phyloP scores from a whole-genome alignment of 2,797 vertebrate genomes.

The Bufotes viridis region DNA sequence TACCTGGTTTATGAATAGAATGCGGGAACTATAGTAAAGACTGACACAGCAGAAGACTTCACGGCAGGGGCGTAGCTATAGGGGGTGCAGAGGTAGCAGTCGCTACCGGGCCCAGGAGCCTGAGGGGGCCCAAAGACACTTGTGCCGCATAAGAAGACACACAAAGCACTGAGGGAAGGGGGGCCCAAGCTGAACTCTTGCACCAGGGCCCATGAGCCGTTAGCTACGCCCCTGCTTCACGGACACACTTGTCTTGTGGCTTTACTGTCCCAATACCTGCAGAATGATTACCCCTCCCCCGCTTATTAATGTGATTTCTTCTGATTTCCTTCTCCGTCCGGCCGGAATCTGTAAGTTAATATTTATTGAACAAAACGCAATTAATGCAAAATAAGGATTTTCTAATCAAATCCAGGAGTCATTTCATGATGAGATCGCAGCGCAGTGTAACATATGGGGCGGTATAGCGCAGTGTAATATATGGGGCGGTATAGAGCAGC shows the following conservation, averaged over 20 bases:
- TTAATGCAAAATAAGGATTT: constrained; percentile 13
- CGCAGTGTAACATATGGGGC: not conserved
- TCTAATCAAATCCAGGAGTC: constrained; percentile 12
- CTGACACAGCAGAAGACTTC: too few species aligned
- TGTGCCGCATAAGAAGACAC: too few species aligned
- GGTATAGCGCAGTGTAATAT: not conserved
- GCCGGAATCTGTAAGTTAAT: not conserved
- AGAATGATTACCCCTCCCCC: not conserved
- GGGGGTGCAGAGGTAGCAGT: not conserved
- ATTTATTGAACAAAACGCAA: not conserved
- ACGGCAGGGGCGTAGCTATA: too few species aligned
- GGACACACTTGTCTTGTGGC: too few species aligned
- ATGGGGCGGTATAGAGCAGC: too few species aligned
- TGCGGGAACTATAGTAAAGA: not conserved
- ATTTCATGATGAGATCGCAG: not conserved
- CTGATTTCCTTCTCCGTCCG: not conserved
- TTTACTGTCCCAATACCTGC: not conserved
- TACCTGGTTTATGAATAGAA: not conserved
- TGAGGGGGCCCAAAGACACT: too few species aligned
- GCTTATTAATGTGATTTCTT: not conserved
- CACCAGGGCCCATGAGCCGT: too few species aligned
- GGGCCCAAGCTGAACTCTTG: too few species aligned
- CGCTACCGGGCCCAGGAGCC: too few species aligned
- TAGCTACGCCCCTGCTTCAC: too few species aligned
- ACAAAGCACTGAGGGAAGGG: too few species aligned